phyloP scores from a whole-genome alignment of 2,797 vertebrate species.

The Cossypha polioptera region DNA sequence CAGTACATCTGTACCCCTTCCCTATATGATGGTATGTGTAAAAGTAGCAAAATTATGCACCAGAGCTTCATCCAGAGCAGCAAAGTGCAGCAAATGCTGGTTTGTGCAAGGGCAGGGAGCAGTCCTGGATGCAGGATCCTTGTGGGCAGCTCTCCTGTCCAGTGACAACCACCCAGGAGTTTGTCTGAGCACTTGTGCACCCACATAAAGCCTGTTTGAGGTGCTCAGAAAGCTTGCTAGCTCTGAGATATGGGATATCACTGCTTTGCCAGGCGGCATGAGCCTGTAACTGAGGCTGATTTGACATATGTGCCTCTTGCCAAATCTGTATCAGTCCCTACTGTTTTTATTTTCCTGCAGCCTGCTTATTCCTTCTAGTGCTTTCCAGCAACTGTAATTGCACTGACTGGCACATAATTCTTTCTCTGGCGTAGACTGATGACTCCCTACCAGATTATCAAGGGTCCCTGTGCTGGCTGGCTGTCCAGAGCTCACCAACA shows the following conservation, averaged over 20 bases:
- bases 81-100: neutral
- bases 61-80: neutral
- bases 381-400: neutral
- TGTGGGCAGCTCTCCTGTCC: too few species aligned
- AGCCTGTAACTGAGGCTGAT: neutral
- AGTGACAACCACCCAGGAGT: neutral
- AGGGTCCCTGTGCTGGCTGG: neutral
- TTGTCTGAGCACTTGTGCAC: neutral
- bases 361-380: neutral
- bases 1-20: neutral
- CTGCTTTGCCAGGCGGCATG: neutral
- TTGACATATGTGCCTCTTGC: neutral
- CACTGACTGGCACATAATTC: neutral
- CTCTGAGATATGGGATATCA: neutral
- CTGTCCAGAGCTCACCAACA: neutral
- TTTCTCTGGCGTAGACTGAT: neutral
- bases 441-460: neutral
- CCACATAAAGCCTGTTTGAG: neutral
- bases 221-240: neutral
- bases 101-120: neutral
- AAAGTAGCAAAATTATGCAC: neutral
- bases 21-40: neutral
- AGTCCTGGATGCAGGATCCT: neutral
- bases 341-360: neutral
- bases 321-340: neutral